phyloP scores from a whole-genome alignment of 2,888 invertebrate genomes.

The Thumatha senex region DNA sequence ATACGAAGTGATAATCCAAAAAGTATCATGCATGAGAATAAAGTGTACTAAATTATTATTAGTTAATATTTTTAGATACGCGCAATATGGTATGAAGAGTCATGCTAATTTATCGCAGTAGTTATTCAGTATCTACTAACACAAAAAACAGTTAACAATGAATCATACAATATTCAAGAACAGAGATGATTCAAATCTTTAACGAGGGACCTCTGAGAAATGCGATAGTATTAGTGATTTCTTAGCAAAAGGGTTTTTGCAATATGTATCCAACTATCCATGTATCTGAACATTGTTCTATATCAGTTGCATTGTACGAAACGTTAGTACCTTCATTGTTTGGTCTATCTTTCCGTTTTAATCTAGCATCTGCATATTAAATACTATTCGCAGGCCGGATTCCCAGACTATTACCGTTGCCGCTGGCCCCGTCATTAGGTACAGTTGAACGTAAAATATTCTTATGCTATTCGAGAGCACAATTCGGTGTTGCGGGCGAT shows the following conservation, averaged over 20 bases:
- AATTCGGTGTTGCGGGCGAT: conserved; percentile 63
- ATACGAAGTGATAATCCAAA: not conserved
- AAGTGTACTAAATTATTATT: too few species aligned
- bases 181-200: conserved; percentile 45
- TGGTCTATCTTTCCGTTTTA: conserved; percentile 65
- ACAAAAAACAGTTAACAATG: conserved; percentile 67
- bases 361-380: conserved; percentile 70
- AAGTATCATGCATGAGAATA: conserved; percentile 5
- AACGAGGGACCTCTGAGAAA: conserved; percentile 58
- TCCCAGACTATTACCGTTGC: conserved; percentile 75
- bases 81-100: conserved; percentile 25
- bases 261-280: conserved; percentile 31
- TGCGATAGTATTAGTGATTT: conserved; percentile 55
- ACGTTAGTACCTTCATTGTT: conserved; percentile 69
- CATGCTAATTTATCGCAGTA: conserved; percentile 54
- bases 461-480: conserved; percentile 70
- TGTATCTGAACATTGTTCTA: conserved; percentile 36
- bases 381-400: conserved; percentile 63
- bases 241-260: conserved; percentile 50
- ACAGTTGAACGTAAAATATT: conserved; percentile 75
- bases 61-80: conserved; percentile 3
- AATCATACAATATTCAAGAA: conserved; percentile 61
- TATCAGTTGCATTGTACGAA: conserved; percentile 63
- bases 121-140: conserved; percentile 38
- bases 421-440: conserved; percentile 64